Conservation (phyloP, 2,797 vertebrate genomes). For the Pantherophis vulpinus region DNA sequence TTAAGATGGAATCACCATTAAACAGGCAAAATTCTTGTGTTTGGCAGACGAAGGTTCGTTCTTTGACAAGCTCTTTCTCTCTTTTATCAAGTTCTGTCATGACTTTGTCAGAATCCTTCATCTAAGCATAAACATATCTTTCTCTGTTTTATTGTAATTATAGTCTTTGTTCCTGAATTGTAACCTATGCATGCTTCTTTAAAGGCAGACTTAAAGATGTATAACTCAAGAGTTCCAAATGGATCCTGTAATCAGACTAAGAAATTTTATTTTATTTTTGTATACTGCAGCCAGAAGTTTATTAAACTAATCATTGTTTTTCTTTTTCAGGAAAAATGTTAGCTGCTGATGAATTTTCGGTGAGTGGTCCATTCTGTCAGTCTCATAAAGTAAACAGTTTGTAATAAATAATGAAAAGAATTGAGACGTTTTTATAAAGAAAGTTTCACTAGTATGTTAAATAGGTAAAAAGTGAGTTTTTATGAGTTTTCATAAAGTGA, state of each 20-base stretch:
- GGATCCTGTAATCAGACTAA: neutral
- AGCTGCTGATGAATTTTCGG: constrained; percentile 79
- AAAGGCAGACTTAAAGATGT: neutral
- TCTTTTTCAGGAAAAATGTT: constrained; percentile 78
- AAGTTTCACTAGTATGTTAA: neutral
- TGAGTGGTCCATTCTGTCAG: constrained; percentile 63
- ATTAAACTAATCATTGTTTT: constrained; percentile 59
- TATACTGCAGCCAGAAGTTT: constrained; percentile 33
- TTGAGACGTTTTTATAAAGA: neutral
- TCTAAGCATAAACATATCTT: neutral
- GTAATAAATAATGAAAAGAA: neutral
- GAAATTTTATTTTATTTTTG: neutral
- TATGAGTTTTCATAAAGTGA: neutral
- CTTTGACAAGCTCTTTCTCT: neutral
- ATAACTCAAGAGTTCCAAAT: neutral
- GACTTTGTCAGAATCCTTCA: too few relatives aligned
- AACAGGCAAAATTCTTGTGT: neutral
- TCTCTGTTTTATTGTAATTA: neutral
- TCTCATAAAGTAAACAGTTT: neutral
- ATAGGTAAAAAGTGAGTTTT: neutral
- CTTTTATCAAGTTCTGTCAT: neutral
- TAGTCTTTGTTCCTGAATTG: neutral
- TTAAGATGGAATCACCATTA: neutral
- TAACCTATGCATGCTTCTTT: neutral
- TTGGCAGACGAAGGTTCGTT: neutral